Conservation (phyloP, 2,113 vertebrate genomes). For the Progne subis region DNA sequence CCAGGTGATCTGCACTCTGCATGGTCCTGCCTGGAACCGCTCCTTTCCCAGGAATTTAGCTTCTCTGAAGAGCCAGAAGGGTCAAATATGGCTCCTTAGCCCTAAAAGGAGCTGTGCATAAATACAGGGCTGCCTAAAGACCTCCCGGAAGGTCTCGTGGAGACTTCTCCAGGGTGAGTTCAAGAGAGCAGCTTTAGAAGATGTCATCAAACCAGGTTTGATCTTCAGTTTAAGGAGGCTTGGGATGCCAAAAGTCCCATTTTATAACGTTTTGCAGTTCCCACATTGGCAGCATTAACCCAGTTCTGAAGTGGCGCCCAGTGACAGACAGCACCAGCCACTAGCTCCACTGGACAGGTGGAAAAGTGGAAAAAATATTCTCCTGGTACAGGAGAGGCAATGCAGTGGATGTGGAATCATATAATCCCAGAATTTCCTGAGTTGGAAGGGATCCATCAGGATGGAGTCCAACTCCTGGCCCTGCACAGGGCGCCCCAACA, state of each 20-base stretch:
- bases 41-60: neutral
- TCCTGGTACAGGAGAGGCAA: neutral
- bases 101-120: neutral
- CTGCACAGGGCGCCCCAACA: neutral
- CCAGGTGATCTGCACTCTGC: neutral
- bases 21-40: neutral
- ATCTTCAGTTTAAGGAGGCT: neutral
- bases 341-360: accelerated
- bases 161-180: neutral
- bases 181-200: neutral
- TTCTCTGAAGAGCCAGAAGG: neutral
- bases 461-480: neutral
- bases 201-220: neutral
- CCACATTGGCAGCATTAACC: neutral
- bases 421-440: neutral
- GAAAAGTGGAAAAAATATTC: neutral
- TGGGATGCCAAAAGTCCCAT: neutral
- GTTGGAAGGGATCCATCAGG: neutral
- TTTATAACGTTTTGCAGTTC: neutral
- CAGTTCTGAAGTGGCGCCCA: neutral
- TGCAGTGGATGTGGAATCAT: neutral
- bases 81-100: neutral
- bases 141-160: accelerated
- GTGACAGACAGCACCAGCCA: neutral
- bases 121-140: neutral